phyloP scores from a whole-genome alignment of 2,888 invertebrate species.

The Mimas tiliae region DNA sequence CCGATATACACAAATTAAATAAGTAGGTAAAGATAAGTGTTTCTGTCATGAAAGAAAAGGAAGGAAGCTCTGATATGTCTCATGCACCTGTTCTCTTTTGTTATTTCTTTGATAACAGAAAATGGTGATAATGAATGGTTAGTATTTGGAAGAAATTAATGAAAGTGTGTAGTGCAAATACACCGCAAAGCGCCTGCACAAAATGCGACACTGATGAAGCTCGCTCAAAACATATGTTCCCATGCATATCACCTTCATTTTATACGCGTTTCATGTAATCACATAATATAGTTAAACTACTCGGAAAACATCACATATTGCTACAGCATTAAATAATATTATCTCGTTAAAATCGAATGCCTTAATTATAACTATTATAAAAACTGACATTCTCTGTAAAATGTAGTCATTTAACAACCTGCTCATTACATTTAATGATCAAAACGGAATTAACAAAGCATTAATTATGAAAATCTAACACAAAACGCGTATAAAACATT shows the following conservation, averaged over 20 bases:
- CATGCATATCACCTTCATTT: slow-evolving; percentile 20
- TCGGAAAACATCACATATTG: too few relatives aligned
- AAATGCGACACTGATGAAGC: slow-evolving; percentile 45
- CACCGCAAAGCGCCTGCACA: slow-evolving; percentile 43
- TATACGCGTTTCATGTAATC: slow-evolving; percentile 24
- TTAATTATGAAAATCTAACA: neutral
- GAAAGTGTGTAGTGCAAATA: slow-evolving; percentile 27
- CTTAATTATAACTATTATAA: too few relatives aligned
- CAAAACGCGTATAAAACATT: slow-evolving; percentile 7
- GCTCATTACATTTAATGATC: too few relatives aligned
- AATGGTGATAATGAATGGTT: slow-evolving; percentile 31
- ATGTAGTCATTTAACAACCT: too few relatives aligned
- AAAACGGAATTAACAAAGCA: too few relatives aligned
- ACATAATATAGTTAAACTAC: neutral
- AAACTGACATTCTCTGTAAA: too few relatives aligned
- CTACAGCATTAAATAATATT: too few relatives aligned
- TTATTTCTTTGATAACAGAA: slow-evolving; percentile 23
- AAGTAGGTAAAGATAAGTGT: slow-evolving; percentile 18
- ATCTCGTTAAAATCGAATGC: too few relatives aligned
- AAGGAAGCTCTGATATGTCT: neutral
- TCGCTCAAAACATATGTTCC: slow-evolving; percentile 16
- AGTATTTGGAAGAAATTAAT: slow-evolving; percentile 34
- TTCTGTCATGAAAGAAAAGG: slow-evolving; percentile 13
- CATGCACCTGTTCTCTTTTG: neutral
- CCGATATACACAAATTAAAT: slow-evolving; percentile 16